Percentiles rank a stretch among this genome's conserved stretches.
phyloP scores from a whole-genome alignment of 2,797 vertebrate genomes.

The Cynodonichthys magdalenae region DNA sequence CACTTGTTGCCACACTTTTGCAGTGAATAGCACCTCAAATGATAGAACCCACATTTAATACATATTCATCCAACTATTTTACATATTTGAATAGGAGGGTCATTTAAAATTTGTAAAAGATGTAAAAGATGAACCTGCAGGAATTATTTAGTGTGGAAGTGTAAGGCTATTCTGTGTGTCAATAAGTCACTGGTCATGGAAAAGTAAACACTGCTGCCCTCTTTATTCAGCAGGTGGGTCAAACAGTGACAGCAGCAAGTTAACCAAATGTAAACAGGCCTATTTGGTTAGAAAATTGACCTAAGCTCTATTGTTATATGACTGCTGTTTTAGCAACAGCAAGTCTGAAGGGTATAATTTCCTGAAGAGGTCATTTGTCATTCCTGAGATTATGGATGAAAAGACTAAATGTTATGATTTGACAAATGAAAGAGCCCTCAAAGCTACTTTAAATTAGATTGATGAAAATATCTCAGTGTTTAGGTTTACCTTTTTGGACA shows the following conservation, averaged over 20 bases:
- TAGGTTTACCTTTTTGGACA: conserved; percentile 95
- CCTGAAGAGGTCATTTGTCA: neutral
- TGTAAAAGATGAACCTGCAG: neutral
- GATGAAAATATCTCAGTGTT: neutral
- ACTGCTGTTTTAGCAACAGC: neutral
- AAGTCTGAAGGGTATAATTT: neutral
- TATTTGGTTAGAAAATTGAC: conserved; percentile 59
- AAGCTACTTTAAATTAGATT: neutral
- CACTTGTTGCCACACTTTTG: too few species aligned
- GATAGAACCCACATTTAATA: too few species aligned
- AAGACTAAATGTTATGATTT: too few species aligned
- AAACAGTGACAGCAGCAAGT: conserved; percentile 32
- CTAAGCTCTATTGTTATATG: conserved; percentile 1
- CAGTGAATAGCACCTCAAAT: too few species aligned
- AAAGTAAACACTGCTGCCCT: conserved; percentile 42
- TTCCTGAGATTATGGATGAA: too few species aligned
- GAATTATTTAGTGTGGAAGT: neutral
- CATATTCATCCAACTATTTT: too few species aligned
- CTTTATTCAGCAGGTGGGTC: conserved; percentile 44
- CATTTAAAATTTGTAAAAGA: too few species aligned
- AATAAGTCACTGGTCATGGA: conserved; percentile 28
- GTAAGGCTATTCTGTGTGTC: neutral
- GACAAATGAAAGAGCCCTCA: neutral
- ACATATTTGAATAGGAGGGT: too few species aligned
- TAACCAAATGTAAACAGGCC: conserved; percentile 55